Percentiles rank a stretch among this genome's conserved stretches.
phyloP scores from a whole-genome alignment of 2,113 vertebrate species.

The Acanthisitta chloris region DNA sequence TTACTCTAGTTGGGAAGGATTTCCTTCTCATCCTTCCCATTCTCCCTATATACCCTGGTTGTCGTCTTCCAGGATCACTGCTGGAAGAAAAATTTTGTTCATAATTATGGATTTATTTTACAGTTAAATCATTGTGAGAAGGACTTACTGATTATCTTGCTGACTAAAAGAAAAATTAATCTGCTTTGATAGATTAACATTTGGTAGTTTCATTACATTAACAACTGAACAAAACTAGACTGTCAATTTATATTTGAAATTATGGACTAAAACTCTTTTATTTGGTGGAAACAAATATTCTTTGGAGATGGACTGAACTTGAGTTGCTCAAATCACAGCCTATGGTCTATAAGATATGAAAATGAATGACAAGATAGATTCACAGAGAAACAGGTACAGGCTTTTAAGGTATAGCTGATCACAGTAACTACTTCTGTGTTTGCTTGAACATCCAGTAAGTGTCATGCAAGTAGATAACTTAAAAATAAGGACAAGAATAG shows the following conservation, averaged over 20 bases:
- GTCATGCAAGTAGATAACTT: neutral
- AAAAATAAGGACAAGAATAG: neutral
- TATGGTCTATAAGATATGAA: neutral
- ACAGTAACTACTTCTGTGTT: neutral
- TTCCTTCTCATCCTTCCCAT: neutral
- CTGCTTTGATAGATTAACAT: neutral
- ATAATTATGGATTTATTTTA: neutral
- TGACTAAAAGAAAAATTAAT: neutral
- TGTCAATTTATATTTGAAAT: neutral
- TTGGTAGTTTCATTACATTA: neutral
- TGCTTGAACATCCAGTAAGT: neutral
- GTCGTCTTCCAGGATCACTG: neutral
- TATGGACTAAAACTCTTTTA: neutral
- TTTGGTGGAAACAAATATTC: neutral
- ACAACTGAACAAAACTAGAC: neutral
- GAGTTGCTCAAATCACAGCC: neutral
- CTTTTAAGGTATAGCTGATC: neutral
- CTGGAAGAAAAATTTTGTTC: neutral
- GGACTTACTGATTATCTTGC: neutral
- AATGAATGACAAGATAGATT: neutral
- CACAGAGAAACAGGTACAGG: neutral
- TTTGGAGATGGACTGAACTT: neutral
- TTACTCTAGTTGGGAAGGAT: neutral
- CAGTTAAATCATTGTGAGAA: rapidly evolving
- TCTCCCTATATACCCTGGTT: neutral